Conservation (phyloP, 2,888 invertebrate species). For the Sepiola atlantica region DNA sequence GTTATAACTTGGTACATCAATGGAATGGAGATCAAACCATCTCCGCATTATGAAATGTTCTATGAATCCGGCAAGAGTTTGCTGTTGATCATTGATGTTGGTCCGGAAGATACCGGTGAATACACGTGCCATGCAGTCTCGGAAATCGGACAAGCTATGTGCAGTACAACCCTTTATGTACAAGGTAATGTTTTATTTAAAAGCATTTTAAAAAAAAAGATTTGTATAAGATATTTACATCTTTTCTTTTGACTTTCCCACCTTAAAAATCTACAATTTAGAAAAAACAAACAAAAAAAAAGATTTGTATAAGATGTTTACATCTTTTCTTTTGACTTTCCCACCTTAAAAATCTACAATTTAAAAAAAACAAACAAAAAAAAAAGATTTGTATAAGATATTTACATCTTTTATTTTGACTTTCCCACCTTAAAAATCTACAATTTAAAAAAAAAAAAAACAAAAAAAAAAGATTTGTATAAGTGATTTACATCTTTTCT, state of each 20-base stretch:
- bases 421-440: too few species aligned
- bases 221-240: background rate
- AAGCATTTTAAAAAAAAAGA: background rate
- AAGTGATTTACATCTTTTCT: too few species aligned
- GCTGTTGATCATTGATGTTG: conserved; percentile 71
- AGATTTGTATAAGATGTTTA: too few species aligned
- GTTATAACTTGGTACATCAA: conserved; percentile 76
- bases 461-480: too few species aligned
- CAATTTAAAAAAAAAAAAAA: too few species aligned
- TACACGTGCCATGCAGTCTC: conserved; percentile 95
- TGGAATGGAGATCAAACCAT: conserved; percentile 74
- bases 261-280: too few species aligned
- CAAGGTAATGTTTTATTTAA: conserved; percentile 62
- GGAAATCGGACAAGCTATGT: conserved; percentile 94
- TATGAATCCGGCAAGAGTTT: conserved; percentile 68
- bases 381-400: background rate
- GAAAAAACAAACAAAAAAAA: too few species aligned
- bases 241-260: too few species aligned
- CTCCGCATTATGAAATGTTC: conserved; percentile 70
- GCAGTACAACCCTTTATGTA: conserved; percentile 86
- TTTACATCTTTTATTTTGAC: too few species aligned
- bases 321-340: too few species aligned
- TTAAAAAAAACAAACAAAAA: too few species aligned
- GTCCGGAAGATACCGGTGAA: conserved; percentile 94
- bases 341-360: too few species aligned